Base-by-base conservation (phyloP, 1,140 invertebrate species). In the Drosophila obscura region DNA sequence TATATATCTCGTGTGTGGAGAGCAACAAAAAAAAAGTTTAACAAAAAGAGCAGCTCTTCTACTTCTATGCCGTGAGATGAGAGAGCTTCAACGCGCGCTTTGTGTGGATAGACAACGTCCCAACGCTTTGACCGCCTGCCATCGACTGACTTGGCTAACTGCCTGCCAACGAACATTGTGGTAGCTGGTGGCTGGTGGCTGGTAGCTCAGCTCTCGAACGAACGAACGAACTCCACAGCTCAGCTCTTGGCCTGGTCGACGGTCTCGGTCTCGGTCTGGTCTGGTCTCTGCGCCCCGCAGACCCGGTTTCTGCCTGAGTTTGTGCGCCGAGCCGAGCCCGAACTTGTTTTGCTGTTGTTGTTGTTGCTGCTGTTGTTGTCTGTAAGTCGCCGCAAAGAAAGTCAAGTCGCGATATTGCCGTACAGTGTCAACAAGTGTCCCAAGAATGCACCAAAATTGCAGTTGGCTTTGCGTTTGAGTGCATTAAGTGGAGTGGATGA, bases 91-190 rank as follows among this genome's bases (percentile, higher is more conserved):
- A 55, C 66, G 71, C 74, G 68, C 76, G 60, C 24, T 68, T 43
- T 15, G 22, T 31, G 35, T 65, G 49, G 43, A 68, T 53, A 59
- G 56, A 59, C 56, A 44, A 79, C 83, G 82, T 87, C 82, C 87
- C 56, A 75, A 87, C 82, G 78, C 78, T 88, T 87, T 74, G 83
- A 63, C 62, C 78, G 78, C 49, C 63, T 82, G 71, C 74, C 72
- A 68, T 72, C 65, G 78, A 87, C 82, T 87, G 78, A 87, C 74
- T 88, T 80, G 77, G 57, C 65, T 81, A 62, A 50, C 68, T 66
- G 77, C 65, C 59, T 63, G 50, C 61, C 28, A 76, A 61, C 41
- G 35, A 39, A 39, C 35, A 39, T 39, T 39, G 55, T 73, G 39
- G 58, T n/a, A n/a, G n/a, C n/a, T 45, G 26, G 28, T 35, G 46